Evolutionary conservation across 1,140 invertebrate species (phyloP), one percentile per base, ranked within the genome.

Genomic region (Drosophila mayri): DNA sequence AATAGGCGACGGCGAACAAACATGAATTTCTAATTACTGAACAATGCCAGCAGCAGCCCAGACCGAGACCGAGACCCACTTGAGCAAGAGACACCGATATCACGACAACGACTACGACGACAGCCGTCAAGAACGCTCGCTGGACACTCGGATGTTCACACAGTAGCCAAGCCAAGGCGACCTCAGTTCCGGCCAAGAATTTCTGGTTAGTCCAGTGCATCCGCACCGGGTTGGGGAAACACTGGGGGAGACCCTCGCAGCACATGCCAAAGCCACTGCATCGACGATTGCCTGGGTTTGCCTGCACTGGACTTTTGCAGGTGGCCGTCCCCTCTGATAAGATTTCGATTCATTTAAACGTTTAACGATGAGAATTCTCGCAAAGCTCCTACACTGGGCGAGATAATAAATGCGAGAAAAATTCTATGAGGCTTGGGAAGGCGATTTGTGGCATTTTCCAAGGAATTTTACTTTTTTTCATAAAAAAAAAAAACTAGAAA

Each of bases 291-390:
- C 4, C 46, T 65, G 65, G 30, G 83, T 87, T 79, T 86, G 54
- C 70, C 65, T 86, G 83, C 79, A 86, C 78, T 47, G 57, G 63
- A 46, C 8, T 74, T 76, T 76, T 40, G 81, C 81, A 85, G 81
- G 81, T 85, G 81, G 73, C 77, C 47, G 37, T 2, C 14, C 20
- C 9, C 20, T 16, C 60, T 81, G 73, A 86, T 86, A 87, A 86
- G 82, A 86, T 86, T 86, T 87, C 43, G 52, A 38, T 65, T 64
- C 74, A 47, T 46, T 62, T 64, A 58, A 61, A 40, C 47, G 35
- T 54, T 67, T 46, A 44, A 43, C 66, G 66, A 67, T 70, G 62
- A 70, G 66, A 44, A 37, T 67, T 55, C 66, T 12, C 22, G 22
- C 47, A 20, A 44, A 35, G 28, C n/a, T 4, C 30, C 10, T 38